Evolutionary conservation across 2,113 vertebrate species (phyloP).

Genomic region (Hippoglossus stenolepis): DNA sequence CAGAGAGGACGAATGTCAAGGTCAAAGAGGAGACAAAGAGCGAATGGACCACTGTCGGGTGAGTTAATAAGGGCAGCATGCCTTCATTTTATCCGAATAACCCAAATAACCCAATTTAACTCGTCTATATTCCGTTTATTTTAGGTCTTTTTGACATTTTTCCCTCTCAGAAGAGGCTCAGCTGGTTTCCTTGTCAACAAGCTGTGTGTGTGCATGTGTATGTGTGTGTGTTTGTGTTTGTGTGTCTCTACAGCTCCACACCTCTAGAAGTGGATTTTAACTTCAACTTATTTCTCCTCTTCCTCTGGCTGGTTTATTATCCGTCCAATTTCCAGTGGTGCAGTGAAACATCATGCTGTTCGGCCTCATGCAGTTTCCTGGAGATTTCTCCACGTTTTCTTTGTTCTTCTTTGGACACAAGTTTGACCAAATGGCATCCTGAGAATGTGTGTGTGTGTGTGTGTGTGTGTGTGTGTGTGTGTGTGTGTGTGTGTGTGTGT

Average conservation of each 20-base stretch:
- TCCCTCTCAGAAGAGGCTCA: neutral
- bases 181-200: neutral
- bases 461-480: too few species aligned
- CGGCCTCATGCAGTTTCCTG: constrained; percentile 31
- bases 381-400: neutral
- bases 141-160: neutral
- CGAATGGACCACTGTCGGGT: constrained; percentile 53
- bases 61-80: neutral
- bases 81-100: too few species aligned
- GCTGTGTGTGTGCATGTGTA: neutral
- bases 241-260: constrained; percentile 18
- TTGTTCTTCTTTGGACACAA: neutral
- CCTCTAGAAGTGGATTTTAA: constrained; percentile 67
- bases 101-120: too few species aligned
- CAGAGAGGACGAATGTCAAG: neutral
- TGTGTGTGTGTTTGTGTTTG: constrained; percentile 14
- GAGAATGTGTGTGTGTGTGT: too few species aligned
- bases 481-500: too few species aligned
- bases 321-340: constrained; percentile 43
- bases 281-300: constrained; percentile 44
- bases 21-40: constrained; percentile 20
- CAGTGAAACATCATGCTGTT: neutral
- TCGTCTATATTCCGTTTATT: neutral
- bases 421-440: too few species aligned
- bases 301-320: constrained; percentile 45